Evolutionary conservation across 2,113 vertebrate genomes (phyloP).

Genomic region (Sceloporus tristichus): DNA sequence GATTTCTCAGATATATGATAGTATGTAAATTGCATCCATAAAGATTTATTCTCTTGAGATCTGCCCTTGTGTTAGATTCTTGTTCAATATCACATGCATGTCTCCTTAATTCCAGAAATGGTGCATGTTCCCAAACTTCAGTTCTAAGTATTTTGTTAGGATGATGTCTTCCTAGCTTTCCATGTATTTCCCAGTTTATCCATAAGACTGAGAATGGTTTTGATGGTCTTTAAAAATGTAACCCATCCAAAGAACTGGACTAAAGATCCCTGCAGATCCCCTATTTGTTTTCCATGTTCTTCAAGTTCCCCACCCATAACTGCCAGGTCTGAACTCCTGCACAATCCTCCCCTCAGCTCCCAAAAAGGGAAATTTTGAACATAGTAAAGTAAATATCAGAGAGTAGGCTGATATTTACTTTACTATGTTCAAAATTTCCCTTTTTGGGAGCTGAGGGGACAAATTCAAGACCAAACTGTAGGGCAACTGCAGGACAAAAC

Average conservation of each 20-base stretch:
- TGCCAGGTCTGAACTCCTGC: background rate
- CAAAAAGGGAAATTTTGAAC: no score
- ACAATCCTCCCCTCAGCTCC: no score
- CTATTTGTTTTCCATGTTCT: background rate
- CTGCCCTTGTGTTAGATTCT: background rate
- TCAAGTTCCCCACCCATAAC: background rate
- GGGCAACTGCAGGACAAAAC: no score
- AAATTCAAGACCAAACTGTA: no score
- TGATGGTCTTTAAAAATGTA: background rate
- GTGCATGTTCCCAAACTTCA: constrained; percentile 12
- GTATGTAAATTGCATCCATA: constrained; percentile 30
- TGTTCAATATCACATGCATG: constrained; percentile 38
- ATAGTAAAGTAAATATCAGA: background rate
- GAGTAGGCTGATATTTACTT: background rate
- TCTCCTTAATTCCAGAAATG: background rate
- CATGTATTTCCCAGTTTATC: background rate
- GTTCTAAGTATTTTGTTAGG: background rate
- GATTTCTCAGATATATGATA: constrained; percentile 54
- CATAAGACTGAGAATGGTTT: background rate
- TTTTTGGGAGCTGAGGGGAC: no score
- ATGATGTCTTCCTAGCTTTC: background rate
- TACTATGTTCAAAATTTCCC: no score
- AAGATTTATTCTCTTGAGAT: background rate
- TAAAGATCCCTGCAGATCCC: background rate
- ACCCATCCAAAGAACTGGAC: no score